Conservation (phyloP, 2,888 invertebrate genomes). For the Drepanosiphum platanoidis region DNA sequence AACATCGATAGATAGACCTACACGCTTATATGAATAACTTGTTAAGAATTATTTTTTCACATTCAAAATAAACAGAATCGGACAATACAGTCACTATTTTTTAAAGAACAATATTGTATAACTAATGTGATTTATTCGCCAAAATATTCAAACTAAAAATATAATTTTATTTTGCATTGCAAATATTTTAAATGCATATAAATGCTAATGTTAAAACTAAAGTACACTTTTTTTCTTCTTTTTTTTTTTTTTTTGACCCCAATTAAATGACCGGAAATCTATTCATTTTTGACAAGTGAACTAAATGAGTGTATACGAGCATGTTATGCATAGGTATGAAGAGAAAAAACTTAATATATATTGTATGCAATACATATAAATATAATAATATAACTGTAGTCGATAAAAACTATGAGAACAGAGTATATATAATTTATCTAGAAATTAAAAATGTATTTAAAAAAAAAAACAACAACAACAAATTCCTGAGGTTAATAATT, state of each 20-base stretch:
- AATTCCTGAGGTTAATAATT: too few species aligned
- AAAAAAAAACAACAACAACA: too few species aligned
- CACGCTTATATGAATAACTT: not conserved
- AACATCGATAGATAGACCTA: not conserved
- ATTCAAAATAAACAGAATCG: constrained; percentile 8
- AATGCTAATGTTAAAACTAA: not conserved
- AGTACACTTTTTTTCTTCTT: not conserved
- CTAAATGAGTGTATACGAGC: not conserved
- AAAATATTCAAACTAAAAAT: constrained; percentile 9
- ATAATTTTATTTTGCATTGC: constrained; percentile 32
- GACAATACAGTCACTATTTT: not conserved
- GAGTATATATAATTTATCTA: too few species aligned
- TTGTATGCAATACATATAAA: too few species aligned
- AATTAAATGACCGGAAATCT: not conserved
- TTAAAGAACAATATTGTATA: constrained; percentile 15
- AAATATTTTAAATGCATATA: not conserved
- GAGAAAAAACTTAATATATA: too few species aligned
- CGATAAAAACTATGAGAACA: too few species aligned
- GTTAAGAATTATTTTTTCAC: not conserved
- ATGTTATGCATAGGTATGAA: too few species aligned
- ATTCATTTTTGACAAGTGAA: constrained; percentile 20
- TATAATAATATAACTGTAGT: too few species aligned
- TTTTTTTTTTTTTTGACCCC: too few species aligned
- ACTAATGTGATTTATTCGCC: not conserved
- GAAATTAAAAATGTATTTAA: too few species aligned